Evolutionary conservation across 2,113 vertebrate species (phyloP), one percentile per base, ranked within the genome.

Genomic region (Scalopus aquaticus): DNA sequence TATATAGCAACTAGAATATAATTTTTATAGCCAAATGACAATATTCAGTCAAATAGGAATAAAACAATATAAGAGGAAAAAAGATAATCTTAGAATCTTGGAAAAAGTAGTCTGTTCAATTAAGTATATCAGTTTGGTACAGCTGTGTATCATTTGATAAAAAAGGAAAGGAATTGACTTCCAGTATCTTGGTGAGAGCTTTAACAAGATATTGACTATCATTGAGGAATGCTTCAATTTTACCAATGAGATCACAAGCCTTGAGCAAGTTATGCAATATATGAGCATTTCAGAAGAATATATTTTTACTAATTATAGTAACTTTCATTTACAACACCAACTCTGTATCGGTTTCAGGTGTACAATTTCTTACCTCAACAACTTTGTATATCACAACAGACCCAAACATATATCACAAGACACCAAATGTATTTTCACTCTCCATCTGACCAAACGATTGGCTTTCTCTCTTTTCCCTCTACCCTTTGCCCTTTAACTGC

Each of bases 11-110:
- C 26, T 39, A 93, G 26, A 96, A 88, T 77, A 0, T 0, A 1
- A 8, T 93, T 96, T 95, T 6, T 12, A 1, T 81, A 72, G 1
- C 15, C 17, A 84, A 32, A 2, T 90, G 12, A 65, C 92, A 91
- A 81, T 87, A 42, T 32, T 80, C 94, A 67, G 93, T 93, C 5
- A 95, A 97, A 95, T 12, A 96, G 65, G 1, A 93, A 88, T 70
- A 65, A 95, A 80, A 96, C 69, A 6, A 65, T 91, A 0, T 87
- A 30, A 86, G 12, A 93, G 91, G 94, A 37, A n/a, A 91, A 78
- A 20, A 13, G 86, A 0, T 10, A 64, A 64, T 32, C 5, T 64
- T 30, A 30, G 60, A 64, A 30, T 64, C 32, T 64, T 20, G 60
- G 10, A 11, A 64, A 11, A 64, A 64, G 58, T 13, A 20, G 24